Evolutionary conservation across 2,113 vertebrate species (phyloP).

Genomic region (Furnarius figulus): DNA sequence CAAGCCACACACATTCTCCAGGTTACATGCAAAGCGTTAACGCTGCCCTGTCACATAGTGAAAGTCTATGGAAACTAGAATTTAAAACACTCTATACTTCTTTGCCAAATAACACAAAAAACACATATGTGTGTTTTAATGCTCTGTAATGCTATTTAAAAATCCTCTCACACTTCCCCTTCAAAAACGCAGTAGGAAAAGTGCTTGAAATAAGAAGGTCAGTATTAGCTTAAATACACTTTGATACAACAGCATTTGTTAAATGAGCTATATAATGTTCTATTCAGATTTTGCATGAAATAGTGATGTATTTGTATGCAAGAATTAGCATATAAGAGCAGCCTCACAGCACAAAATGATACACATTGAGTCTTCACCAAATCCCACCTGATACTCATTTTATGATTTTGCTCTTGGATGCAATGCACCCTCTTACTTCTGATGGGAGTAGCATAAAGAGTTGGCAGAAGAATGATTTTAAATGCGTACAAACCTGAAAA

Average conservation of each 20-base stretch:
- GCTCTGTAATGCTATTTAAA: background rate
- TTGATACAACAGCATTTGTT: slow-evolving; percentile 17
- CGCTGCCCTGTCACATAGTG: background rate
- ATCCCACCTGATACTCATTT: slow-evolving; percentile 77
- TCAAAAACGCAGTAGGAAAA: slow-evolving; percentile 25
- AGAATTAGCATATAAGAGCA: slow-evolving; percentile 67
- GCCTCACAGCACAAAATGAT: slow-evolving; percentile 68
- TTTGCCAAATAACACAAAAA: background rate
- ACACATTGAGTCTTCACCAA: slow-evolving; percentile 70
- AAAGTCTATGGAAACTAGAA: slow-evolving; percentile 10
- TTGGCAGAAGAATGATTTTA: slow-evolving; percentile 68
- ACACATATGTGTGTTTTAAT: background rate
- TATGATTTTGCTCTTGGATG: slow-evolving; percentile 72
- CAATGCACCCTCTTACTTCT: slow-evolving; percentile 72
- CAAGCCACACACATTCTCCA: background rate
- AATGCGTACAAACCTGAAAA: slow-evolving; percentile 78
- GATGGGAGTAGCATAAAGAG: slow-evolving; percentile 57
- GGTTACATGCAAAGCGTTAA: slow-evolving; percentile 48
- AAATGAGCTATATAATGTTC: background rate
- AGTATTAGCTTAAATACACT: slow-evolving; percentile 20
- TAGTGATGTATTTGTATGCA: background rate
- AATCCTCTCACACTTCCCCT: background rate
- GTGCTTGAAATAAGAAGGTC: slow-evolving; percentile 22
- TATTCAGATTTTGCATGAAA: slow-evolving; percentile 7
- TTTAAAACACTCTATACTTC: slow-evolving; percentile 29